These are phyloP conservation scores for Chrysolophus pictus DNA, from an alignment of 2,797 vertebrate species.

Conservation along the genomic window DNA sequence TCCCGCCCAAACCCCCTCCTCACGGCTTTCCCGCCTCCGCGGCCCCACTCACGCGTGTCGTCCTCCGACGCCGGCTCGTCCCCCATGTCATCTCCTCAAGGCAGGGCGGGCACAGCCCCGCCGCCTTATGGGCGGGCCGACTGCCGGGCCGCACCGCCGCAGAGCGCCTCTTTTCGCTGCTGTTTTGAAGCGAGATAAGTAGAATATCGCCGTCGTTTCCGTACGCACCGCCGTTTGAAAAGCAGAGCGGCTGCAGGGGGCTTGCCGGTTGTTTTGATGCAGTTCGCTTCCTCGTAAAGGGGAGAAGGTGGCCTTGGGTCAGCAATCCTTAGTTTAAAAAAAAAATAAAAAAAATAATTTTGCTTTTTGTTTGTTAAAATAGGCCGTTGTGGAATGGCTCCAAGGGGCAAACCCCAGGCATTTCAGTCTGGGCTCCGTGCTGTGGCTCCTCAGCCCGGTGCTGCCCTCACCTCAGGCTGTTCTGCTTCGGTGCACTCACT, in stretches of 20 bases:
- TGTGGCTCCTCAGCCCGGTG: not conserved
- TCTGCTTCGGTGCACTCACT: not conserved
- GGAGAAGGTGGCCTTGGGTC: not conserved
- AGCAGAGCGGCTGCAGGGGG: too few species aligned
- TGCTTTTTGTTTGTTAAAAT: not conserved
- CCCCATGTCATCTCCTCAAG: not conserved
- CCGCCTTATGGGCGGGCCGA: not conserved
- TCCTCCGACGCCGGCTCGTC: not conserved
- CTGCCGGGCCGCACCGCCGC: not conserved
- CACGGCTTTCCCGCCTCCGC: not conserved
- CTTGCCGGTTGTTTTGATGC: not conserved
- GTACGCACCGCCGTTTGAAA: not conserved
- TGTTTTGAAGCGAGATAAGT: too few species aligned
- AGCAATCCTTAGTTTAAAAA: not conserved
- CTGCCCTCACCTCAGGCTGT: not conserved
- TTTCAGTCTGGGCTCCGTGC: fast-evolving
- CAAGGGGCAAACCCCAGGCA: not conserved
- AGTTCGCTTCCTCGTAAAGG: too few species aligned
- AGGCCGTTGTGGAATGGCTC: not conserved
- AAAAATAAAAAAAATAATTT: too few species aligned
- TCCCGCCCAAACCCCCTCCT: not conserved
- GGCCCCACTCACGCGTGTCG: conserved; percentile 58
- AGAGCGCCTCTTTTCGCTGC: not conserved
- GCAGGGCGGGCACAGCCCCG: not conserved
- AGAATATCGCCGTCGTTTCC: fast-evolving